Evolutionary conservation across 2,888 invertebrate species (phyloP), one percentile per base, ranked within the genome.

Genomic region (Cataglyphis cursor): DNA sequence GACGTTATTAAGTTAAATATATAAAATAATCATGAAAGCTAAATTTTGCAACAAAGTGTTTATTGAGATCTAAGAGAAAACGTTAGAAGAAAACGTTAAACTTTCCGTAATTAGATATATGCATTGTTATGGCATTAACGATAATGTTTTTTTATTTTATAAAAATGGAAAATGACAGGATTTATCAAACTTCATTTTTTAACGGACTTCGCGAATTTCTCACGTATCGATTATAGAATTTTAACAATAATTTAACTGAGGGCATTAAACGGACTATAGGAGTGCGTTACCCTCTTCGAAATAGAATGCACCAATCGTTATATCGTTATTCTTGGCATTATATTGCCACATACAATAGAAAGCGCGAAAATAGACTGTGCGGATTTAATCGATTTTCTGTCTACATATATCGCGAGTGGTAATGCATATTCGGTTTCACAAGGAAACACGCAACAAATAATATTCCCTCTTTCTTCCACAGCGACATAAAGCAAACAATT

Each of bases 371-470:
- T 78, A 78, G 57, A 78, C 57, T 28, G 24, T 28, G 51, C 8
- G 57, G 66, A 31, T 70, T 68, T 65, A 70, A 78, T 78, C 70
- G 82, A 64, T 65, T 74, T 82, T 78, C 76, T 64, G 65, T 82
- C 78, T 48, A 4, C n/a, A 10, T 74, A 35, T 48, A 44, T 44
- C 73, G 35, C 61, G 59, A 35, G 24, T 6, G 10, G 41, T 48
- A n/a, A 51, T 51, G 65, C 15, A 41, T 41, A 41, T 31, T 59
- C 24, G 31, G 15, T 68, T 78, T 68, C 51, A 59, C 21, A 28
- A 48, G 57, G n/a, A 10, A 62, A 74, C 15, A n/a, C 57, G 59
- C 57, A 38, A 28, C 24, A 41, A 68, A 59, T 41, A 68, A 44
- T 44, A 78, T 38, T 48, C 44, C 38, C 44, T 70, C 24, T 48